Evolutionary conservation across 2,888 invertebrate genomes (phyloP).

Genomic region (Margaritifera margaritifera): DNA sequence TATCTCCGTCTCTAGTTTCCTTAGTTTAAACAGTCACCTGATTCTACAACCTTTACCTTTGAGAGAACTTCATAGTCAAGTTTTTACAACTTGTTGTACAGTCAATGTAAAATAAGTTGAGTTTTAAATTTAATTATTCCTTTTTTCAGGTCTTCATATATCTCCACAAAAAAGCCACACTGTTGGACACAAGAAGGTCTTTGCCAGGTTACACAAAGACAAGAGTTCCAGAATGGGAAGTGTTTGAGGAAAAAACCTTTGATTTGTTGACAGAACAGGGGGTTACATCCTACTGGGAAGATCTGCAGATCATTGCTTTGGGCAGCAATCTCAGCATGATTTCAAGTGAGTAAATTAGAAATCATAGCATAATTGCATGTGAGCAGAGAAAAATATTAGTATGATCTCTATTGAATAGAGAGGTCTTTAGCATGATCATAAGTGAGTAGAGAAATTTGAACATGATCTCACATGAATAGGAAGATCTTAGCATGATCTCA

Average conservation of each 20-base stretch:
- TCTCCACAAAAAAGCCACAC: constrained; percentile 78
- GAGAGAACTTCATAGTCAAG: too few species aligned
- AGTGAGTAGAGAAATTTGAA: too few species aligned
- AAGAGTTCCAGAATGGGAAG: constrained; percentile 77
- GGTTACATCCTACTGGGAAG: constrained; percentile 77
- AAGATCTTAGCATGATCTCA: too few species aligned
- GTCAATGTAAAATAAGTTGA: too few species aligned
- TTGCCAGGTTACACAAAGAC: constrained; percentile 79
- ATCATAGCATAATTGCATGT: neutral
- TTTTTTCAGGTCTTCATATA: constrained; percentile 77
- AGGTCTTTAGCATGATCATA: neutral
- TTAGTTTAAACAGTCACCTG: too few species aligned
- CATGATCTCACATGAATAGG: too few species aligned
- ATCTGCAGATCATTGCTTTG: constrained; percentile 80
- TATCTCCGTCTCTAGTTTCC: too few species aligned
- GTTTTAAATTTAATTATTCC: neutral
- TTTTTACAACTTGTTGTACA: too few species aligned
- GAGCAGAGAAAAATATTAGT: too few species aligned
- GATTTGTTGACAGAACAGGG: constrained; percentile 76
- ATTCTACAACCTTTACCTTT: too few species aligned
- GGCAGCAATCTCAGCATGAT: constrained; percentile 78
- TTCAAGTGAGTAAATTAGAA: constrained; percentile 26
- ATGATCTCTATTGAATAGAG: neutral
- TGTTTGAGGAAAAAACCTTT: constrained; percentile 78
- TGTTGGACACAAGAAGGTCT: constrained; percentile 81